Base-by-base conservation (phyloP, 1,140 invertebrate species). In the Musca vetustissima region DNA sequence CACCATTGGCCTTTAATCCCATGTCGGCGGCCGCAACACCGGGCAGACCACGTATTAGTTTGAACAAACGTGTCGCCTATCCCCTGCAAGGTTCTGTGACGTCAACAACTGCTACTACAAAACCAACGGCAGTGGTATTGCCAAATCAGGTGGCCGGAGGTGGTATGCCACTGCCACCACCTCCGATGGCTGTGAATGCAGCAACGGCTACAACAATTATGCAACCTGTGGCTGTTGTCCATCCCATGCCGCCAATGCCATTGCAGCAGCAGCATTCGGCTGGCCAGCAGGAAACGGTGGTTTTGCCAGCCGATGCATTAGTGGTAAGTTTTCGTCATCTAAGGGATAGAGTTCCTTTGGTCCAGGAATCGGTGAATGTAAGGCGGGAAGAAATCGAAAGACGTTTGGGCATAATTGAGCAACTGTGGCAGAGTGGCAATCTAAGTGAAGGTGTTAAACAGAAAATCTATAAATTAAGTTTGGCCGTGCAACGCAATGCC, bases 21-120 rank as follows among this genome's bases (percentile, higher is more conserved):
- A 47, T 53, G n/a, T n/a, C n/a, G 8, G 17, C 61, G n/a, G 47
- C 57, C 21, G 64, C 32, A 69, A 72, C 70, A n/a, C 49, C 59
- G 0, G 70, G 73, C 19, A 73, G 79, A 7, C 76, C 77, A 15
- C 77, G 77, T 17, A 69, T 80, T 7, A 79, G 79, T 64, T 74
- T 78, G 19, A 75, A 79, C 28, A 79, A 80, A 53, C 73, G 79
- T 21, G 77, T 80, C 3, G 73, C 79, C n/a, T 73, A 78, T 52
- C 79, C 79, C 8, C 52, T 79, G 65, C 69, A 70, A 61, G 65
- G 66, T 11, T 28, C 17, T 19, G 64, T 49, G 68, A 75, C 50
- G 55, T 59, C 28, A 17, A 55, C 50, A 19, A 17, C 67, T 15
- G 22, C 52, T 47, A 64, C 64, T 4, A 48, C 64, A 32, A 69